Evolutionary conservation across 2,113 vertebrate genomes (phyloP), one percentile per base, ranked within the genome.

Genomic region (Pavo muticus): DNA sequence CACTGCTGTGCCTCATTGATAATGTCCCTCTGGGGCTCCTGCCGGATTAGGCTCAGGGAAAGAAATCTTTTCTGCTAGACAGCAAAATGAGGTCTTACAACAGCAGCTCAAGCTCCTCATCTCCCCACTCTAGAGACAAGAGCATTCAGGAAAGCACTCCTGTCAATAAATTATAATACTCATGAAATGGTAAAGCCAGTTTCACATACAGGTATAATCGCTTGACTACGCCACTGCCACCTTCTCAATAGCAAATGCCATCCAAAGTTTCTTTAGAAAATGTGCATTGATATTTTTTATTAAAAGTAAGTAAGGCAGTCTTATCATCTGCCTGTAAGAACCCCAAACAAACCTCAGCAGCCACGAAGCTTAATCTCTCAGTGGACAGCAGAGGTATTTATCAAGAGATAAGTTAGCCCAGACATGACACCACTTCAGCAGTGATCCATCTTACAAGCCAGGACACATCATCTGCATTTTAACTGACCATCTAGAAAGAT

Each of bases 21-120:
- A 97, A 97, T 88, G 94, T 72, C 97, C 95, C 94, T 97, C 96
- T 92, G 87, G 76, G 97, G 95, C 97, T 97, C 94, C 95, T 86
- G 96, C 92, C 42, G 72, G 97, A 98, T 97, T 97, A 98, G 94
- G 97, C 96, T 87, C 88, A 12, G 90, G 84, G 95, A 94, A 96
- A 95, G 96, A 97, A 98, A 97, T 97, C 95, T 97, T 95, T 71
- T 71, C 96, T 93, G 79, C 96, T 97, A 97, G 96, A 97, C 89
- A 96, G 95, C 96, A 96, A 97, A 98, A 97, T 57, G 96, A 98
- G 97, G 96, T 97, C 97, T 97, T 96, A 87, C 44, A 97, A 95
- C 93, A 95, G 76, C 87, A 96, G 69, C 72, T 91, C 63, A 77
- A 73, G 59, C 92, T 68, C n/a, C 79, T 91, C 64, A 86, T 73